Evolutionary conservation across 2,888 invertebrate genomes (phyloP).

Genomic region (Dioctria rufipes): DNA sequence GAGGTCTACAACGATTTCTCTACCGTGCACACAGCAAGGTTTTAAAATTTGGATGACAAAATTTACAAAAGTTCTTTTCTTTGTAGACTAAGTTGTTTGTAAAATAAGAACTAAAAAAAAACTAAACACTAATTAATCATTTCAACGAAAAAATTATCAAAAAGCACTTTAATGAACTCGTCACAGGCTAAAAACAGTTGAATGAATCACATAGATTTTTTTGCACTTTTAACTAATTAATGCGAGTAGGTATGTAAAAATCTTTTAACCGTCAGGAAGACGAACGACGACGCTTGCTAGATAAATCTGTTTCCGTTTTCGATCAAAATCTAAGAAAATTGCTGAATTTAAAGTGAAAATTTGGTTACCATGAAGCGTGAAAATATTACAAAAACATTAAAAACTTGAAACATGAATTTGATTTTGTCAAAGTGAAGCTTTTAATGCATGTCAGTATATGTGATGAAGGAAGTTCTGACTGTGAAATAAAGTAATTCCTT

Average conservation of each 20-base stretch:
- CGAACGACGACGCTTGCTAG: slow-evolving; percentile 12
- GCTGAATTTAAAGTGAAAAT: slow-evolving; percentile 3
- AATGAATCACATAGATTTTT: slow-evolving; percentile 30
- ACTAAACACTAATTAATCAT: no score
- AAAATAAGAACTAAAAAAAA: no score
- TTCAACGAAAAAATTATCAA: neutral
- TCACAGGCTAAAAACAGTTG: slow-evolving; percentile 1
- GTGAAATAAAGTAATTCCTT: neutral
- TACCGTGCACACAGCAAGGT: no score
- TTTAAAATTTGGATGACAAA: no score
- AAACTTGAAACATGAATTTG: neutral
- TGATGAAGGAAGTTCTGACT: no score
- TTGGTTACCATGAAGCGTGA: slow-evolving; percentile 40
- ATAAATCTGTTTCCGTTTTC: slow-evolving; percentile 34
- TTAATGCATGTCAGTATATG: no score
- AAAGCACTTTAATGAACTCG: slow-evolving; percentile 2
- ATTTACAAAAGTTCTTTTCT: no score
- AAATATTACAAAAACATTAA: neutral
- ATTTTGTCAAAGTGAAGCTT: no score
- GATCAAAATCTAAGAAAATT: slow-evolving; percentile 40
- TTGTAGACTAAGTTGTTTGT: no score
- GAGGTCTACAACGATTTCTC: no score
- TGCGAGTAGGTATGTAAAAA: slow-evolving; percentile 10
- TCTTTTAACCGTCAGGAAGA: slow-evolving; percentile 23
- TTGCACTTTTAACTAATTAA: slow-evolving; percentile 25